phyloP scores from a whole-genome alignment of 2,797 vertebrate species.

The Bucorvus abyssinicus region DNA sequence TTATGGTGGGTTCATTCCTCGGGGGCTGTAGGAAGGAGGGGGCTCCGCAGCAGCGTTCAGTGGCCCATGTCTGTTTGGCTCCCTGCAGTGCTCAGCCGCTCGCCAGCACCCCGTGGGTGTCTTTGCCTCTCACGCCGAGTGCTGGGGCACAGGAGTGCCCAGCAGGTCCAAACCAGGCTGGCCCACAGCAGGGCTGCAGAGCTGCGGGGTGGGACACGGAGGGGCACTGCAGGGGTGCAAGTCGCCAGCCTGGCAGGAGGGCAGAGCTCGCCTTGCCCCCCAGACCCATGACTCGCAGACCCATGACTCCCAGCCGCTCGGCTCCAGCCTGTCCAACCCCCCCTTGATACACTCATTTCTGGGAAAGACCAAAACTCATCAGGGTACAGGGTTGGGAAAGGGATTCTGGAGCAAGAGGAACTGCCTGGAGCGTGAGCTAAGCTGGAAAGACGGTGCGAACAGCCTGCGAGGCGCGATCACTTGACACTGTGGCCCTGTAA shows the following conservation, averaged over 20 bases:
- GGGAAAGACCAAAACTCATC: neutral
- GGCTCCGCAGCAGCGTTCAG: neutral
- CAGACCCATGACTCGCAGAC: too few species aligned
- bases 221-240: rapidly evolving
- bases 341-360: rapidly evolving
- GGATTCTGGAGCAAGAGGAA: neutral
- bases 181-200: neutral
- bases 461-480: neutral
- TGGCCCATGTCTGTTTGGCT: neutral
- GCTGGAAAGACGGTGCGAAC: neutral
- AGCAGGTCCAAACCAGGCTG: neutral
- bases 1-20: neutral
- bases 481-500: constrained; percentile 13
- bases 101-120: neutral
- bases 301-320: too few species aligned
- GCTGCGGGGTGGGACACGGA: neutral
- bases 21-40: neutral
- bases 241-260: neutral
- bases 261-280: neutral
- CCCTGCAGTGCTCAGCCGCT: rapidly evolving
- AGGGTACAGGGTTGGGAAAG: neutral
- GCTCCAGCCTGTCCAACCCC: neutral
- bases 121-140: neutral
- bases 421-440: neutral
- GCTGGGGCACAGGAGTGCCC: neutral